Percentiles rank a stretch among this genome's conserved stretches.
Evolutionary conservation across 2,797 vertebrate genomes (phyloP).

Genomic region (Phoxinus dragarum): DNA sequence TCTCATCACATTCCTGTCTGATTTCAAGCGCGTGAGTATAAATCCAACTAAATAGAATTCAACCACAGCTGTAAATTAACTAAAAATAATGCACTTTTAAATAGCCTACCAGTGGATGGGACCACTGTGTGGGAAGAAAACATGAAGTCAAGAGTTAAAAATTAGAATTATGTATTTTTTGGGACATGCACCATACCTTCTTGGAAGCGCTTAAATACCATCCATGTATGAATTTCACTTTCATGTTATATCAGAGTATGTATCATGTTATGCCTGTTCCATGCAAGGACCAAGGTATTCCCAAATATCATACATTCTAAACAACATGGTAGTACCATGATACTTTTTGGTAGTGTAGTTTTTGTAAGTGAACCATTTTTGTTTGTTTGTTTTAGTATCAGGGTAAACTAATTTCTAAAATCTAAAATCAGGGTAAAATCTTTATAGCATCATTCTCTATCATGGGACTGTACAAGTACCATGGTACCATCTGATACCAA

Average conservation of each 20-base stretch:
- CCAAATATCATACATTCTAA: neutral
- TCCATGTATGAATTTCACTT: too few species aligned
- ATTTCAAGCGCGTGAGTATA: constrained; percentile 83
- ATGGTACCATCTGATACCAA: neutral
- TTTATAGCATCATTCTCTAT: neutral
- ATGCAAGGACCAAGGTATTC: neutral
- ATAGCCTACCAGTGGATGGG: too few species aligned
- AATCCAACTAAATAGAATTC: too few species aligned
- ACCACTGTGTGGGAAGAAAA: neutral
- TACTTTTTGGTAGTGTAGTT: neutral
- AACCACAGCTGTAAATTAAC: neutral
- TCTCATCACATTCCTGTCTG: constrained; percentile 80
- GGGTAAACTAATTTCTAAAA: neutral
- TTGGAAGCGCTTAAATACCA: neutral
- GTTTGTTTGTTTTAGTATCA: too few species aligned
- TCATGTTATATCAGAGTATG: too few species aligned
- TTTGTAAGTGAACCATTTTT: neutral
- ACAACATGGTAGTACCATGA: neutral
- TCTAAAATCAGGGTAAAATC: neutral
- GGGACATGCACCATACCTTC: neutral
- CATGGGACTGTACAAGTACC: neutral
- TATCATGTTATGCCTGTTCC: neutral
- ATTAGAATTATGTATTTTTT: neutral
- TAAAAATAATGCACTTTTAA: neutral
- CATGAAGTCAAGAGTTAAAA: neutral